Conservation (phyloP, 2,888 invertebrate genomes). For the Drosophila pseudotakahashii region DNA sequence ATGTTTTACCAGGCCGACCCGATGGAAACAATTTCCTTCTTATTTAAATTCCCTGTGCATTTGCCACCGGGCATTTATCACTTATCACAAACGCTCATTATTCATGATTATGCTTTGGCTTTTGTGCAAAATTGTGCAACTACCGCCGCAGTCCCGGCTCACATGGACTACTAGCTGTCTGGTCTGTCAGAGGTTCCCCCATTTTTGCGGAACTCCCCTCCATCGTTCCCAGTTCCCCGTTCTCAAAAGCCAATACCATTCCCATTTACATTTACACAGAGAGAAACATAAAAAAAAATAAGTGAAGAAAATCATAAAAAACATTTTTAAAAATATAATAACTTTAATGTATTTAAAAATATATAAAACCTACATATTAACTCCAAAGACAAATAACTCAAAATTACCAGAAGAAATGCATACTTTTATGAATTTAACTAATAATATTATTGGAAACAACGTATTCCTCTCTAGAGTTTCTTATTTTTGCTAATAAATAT, state of each 20-base stretch:
- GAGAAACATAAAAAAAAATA: not conserved
- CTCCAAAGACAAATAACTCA: too few species aligned
- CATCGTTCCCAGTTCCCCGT: slow-evolving; percentile 26
- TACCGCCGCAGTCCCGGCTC: slow-evolving; percentile 54
- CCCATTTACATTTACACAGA: slow-evolving; percentile 14
- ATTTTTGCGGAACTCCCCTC: slow-evolving; percentile 37
- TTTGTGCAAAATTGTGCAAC: slow-evolving; percentile 82
- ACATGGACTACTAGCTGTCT: slow-evolving; percentile 40
- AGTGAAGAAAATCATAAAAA: not conserved
- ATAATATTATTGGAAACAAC: too few species aligned
- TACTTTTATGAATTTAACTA: too few species aligned
- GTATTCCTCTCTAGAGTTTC: too few species aligned
- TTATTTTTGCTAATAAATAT: not conserved
- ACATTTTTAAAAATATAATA: not conserved
- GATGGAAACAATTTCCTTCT: slow-evolving; percentile 35
- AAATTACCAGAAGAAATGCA: too few species aligned
- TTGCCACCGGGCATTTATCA: slow-evolving; percentile 70
- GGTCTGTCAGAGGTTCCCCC: slow-evolving; percentile 43
- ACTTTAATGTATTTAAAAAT: too few species aligned
- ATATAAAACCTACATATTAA: too few species aligned
- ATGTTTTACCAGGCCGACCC: slow-evolving; percentile 19
- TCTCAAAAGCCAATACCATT: slow-evolving; percentile 8
- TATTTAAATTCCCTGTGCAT: slow-evolving; percentile 55
- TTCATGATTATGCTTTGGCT: slow-evolving; percentile 82
- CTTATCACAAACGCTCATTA: slow-evolving; percentile 81